Base-by-base conservation (phyloP, 2,113 vertebrate species). In the Argyrosomus japonicus region DNA sequence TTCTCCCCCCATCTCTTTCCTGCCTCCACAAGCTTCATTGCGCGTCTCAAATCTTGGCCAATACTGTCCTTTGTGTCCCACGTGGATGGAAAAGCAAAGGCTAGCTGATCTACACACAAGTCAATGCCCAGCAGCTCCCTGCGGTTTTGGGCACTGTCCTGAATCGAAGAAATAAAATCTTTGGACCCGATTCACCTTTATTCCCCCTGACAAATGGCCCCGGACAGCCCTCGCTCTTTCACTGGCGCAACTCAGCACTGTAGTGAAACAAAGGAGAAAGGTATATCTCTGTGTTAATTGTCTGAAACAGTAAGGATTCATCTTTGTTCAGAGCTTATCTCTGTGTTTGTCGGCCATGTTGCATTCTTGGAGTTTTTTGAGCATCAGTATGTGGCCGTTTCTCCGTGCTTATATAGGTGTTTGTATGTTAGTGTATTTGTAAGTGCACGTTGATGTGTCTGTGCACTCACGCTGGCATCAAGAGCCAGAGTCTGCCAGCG, bases 31-130 rank as follows among this genome's bases (percentile, higher is more conserved):
- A 71, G 83, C 87, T 70, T 67, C 73, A 17, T 14, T 61, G 58
- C 84, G 81, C 25, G 36, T 74, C 79, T 87, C 85, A 73, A 77
- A 88, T 89, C 76, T 87, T 62, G 68, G 81, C 88, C 82, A 21
- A 3, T 23, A 19, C 69, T 13, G 76, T 83, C 82, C 81, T 87
- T 36, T 56, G 88, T 83, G 78, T 88, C 88, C 81, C 80, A 73
- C 13, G 21, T 71, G 79, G 86, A 58, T 45, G 21, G 77, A 76
- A 79, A 89, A 74, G 64, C 77, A 83, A 86, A 87, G 87, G 72
- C 70, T 14, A 75, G 75, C 81, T 77, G 81, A 88, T 83, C 75
- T 53, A 81, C 82, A 89, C 77, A 63, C 70, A 50, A 70, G 61
- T 85, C 77, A 14, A 75, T 77, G 81, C 83, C 70, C 29, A 10